phyloP scores from a whole-genome alignment of 2,888 invertebrate genomes.

The Alitta virens region DNA sequence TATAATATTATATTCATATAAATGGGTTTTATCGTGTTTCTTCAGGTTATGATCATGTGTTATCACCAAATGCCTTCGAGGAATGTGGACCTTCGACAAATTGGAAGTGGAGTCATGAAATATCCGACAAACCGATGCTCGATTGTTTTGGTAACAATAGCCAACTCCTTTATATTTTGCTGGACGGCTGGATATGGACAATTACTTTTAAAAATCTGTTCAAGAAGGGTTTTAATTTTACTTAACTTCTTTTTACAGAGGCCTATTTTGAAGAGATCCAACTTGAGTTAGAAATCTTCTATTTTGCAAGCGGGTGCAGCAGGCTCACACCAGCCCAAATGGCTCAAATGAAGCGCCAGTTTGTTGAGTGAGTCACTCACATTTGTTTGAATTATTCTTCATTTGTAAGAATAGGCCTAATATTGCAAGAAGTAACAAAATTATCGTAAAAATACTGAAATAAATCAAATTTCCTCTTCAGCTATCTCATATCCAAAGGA shows the following conservation, averaged over 20 bases:
- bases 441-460: no score
- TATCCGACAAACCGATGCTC: not conserved
- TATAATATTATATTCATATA: no score
- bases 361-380: not conserved
- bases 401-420: no score
- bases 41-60: not conserved
- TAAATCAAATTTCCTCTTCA: no score
- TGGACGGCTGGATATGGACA: no score
- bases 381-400: no score
- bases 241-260: not conserved
- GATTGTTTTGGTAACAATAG: slow-evolving; percentile 1
- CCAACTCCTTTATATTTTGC: no score
- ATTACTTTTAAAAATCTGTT: no score
- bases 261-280: not conserved
- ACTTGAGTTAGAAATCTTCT: not conserved
- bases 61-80: not conserved
- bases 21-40: no score
- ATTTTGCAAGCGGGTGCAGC: not conserved
- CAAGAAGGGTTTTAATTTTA: no score
- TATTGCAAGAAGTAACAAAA: no score
- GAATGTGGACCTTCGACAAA: not conserved
- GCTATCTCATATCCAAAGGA: no score
- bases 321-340: not conserved
- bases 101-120: not conserved
- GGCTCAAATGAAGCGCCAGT: not conserved